These are phyloP conservation scores for Microcebus murinus DNA, from an alignment of 2,113 vertebrate genomes.

Conservation along the genomic window DNA sequence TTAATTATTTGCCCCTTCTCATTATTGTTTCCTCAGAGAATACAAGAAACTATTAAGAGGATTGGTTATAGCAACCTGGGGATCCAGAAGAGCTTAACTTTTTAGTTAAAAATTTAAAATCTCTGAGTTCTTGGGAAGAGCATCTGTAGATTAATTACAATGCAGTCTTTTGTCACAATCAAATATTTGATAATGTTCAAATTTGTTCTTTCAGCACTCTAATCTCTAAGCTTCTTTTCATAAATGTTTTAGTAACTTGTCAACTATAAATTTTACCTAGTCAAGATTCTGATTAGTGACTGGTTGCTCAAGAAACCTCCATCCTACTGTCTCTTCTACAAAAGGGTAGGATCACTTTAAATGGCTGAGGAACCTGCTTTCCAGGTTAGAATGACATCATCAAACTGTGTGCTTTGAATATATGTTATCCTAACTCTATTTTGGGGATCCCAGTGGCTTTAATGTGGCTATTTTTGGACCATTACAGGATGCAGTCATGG, in stretches of 20 bases:
- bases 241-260: neutral
- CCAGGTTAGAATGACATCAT: neutral
- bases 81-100: neutral
- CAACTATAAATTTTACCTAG: neutral
- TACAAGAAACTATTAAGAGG: neutral
- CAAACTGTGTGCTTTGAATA: neutral
- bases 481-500: conserved; percentile 87
- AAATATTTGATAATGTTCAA: neutral
- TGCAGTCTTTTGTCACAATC: neutral
- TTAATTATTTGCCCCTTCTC: neutral
- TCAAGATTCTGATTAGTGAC: neutral
- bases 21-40: neutral
- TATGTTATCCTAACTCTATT: neutral
- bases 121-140: neutral
- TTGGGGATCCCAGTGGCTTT: neutral
- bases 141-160: neutral
- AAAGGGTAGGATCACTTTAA: neutral
- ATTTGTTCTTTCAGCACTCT: neutral
- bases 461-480: neutral
- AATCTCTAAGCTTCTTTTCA: neutral
- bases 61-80: neutral
- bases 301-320: neutral
- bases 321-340: neutral
- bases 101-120: neutral
- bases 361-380: too few species aligned